Evolutionary conservation across 2,888 invertebrate genomes (phyloP).

Genomic region (Drosophila rubida): DNA sequence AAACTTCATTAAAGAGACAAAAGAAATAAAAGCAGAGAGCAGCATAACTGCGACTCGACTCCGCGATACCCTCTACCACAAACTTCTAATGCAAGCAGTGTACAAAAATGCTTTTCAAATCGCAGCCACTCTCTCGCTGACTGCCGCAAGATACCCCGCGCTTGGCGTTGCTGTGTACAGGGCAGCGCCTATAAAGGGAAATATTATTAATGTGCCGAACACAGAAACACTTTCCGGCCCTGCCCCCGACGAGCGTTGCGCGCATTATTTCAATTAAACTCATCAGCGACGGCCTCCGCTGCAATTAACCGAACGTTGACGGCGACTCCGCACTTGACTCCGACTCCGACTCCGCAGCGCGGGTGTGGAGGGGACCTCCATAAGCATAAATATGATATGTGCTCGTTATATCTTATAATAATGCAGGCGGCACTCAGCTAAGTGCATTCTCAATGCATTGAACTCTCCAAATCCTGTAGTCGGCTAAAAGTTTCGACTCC

Average conservation of each 20-base stretch:
- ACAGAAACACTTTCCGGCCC: slow-evolving; percentile 57
- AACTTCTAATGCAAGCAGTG: too few species aligned
- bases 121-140: neutral
- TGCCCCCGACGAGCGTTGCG: slow-evolving; percentile 46
- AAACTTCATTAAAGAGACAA: slow-evolving; percentile 65
- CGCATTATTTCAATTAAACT: slow-evolving; percentile 80
- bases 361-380: slow-evolving; percentile 53
- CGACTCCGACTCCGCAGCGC: slow-evolving; percentile 40
- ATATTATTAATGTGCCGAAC: slow-evolving; percentile 73
- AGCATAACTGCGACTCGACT: neutral
- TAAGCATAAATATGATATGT: slow-evolving; percentile 67
- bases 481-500: slow-evolving; percentile 30
- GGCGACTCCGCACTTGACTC: slow-evolving; percentile 70
- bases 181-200: slow-evolving; percentile 32
- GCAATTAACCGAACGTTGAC: slow-evolving; percentile 68
- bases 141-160: neutral
- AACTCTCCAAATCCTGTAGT: slow-evolving; percentile 10
- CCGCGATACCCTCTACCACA: neutral
- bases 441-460: slow-evolving; percentile 61
- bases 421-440: slow-evolving; percentile 72
- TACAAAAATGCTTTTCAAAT: too few species aligned
- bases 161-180: neutral
- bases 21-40: slow-evolving; percentile 7
- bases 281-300: slow-evolving; percentile 71
- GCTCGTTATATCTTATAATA: slow-evolving; percentile 40